These are phyloP conservation scores for Lasioglossum marginatum DNA, from an alignment of 2,888 invertebrate genomes.

Conservation along the genomic window DNA sequence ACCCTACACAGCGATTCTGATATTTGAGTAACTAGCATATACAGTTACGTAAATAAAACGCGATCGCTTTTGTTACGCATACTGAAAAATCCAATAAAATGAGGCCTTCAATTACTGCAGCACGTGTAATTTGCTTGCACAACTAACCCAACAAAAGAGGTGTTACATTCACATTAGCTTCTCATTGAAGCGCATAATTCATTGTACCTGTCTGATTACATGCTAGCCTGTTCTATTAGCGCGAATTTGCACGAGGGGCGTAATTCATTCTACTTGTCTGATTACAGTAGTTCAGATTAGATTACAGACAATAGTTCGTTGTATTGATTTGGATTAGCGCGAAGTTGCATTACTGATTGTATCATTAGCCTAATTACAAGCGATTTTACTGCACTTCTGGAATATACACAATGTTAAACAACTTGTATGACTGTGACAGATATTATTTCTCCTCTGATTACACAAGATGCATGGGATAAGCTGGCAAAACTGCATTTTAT, in stretches of 20 bases:
- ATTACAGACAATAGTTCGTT: background rate
- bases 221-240: background rate
- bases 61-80: background rate
- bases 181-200: background rate
- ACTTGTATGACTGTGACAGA: background rate
- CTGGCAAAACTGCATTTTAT: background rate
- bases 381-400: background rate
- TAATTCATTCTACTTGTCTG: background rate
- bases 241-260: background rate
- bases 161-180: background rate
- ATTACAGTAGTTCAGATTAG: background rate
- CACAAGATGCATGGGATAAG: background rate
- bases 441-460: background rate
- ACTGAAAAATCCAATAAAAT: background rate
- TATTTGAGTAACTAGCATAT: too few relatives aligned
- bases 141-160: background rate
- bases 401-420: background rate
- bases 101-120: background rate
- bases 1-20: too few relatives aligned
- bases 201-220: background rate
- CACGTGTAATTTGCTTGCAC: background rate
- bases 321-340: background rate
- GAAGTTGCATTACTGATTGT: background rate
- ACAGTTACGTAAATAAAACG: background rate
- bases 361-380: background rate